phyloP scores from a whole-genome alignment of 2,888 invertebrate genomes.

The Eilema depressum region DNA sequence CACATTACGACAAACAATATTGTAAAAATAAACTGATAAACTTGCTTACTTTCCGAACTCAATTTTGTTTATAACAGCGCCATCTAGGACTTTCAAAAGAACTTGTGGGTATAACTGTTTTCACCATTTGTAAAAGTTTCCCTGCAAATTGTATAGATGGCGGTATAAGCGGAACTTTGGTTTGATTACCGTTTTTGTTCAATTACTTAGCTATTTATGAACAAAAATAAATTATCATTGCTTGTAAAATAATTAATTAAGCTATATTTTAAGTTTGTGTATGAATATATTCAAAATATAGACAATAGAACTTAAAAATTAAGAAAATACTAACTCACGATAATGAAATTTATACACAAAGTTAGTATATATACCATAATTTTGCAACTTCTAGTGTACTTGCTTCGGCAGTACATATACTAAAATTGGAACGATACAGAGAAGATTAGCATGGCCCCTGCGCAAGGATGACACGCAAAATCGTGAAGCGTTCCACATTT shows the following conservation, averaged over 20 bases:
- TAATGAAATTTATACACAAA: slow-evolving; percentile 20
- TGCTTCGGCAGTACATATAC: slow-evolving; percentile 77
- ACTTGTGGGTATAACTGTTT: not conserved
- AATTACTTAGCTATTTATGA: not conserved
- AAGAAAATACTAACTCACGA: slow-evolving; percentile 33
- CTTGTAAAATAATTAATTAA: not conserved
- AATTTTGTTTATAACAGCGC: not conserved
- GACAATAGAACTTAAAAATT: not conserved
- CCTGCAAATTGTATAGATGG: slow-evolving; percentile 27
- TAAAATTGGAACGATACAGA: slow-evolving; percentile 77
- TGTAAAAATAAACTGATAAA: no score
- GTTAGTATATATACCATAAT: slow-evolving; percentile 38
- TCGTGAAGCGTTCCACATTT: slow-evolving; percentile 78
- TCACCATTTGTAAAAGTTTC: not conserved
- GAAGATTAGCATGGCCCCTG: slow-evolving; percentile 79
- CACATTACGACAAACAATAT: no score
- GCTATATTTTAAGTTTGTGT: not conserved
- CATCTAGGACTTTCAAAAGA: not conserved
- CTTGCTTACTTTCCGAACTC: no score
- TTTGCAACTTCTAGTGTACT: slow-evolving; percentile 38
- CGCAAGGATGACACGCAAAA: slow-evolving; percentile 79
- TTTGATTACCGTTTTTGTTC: not conserved
- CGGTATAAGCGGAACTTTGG: slow-evolving; percentile 9
- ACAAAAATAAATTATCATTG: not conserved
- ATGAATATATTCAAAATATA: not conserved